Evolutionary conservation across 2,113 vertebrate genomes (phyloP).

Genomic region (Bubo bubo): DNA sequence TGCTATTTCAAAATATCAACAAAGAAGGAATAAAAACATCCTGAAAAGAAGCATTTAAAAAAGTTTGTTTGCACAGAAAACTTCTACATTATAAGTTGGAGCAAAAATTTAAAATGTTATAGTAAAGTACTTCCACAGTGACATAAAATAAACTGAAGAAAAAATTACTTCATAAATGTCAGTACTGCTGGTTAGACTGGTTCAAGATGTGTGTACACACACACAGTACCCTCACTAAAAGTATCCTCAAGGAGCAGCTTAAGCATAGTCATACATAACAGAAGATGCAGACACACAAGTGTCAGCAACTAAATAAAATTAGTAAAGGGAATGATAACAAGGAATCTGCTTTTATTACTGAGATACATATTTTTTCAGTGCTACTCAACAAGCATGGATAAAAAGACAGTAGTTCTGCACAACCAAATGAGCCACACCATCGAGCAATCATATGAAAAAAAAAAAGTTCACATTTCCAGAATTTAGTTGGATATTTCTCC

Average conservation of each 20-base stretch:
- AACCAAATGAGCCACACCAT: neutral
- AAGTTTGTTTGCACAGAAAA: neutral
- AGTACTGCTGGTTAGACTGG: neutral
- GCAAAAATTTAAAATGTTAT: neutral
- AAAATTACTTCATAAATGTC: neutral
- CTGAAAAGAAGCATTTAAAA: neutral
- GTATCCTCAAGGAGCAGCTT: neutral
- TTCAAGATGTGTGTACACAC: neutral
- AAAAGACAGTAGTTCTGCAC: neutral
- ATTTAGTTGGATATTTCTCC: neutral
- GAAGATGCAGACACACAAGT: neutral
- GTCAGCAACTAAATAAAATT: neutral
- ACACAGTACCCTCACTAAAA: neutral
- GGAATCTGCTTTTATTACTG: neutral
- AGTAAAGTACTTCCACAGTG: neutral
- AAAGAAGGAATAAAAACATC: neutral
- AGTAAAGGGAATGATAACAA: neutral
- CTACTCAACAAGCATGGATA: neutral
- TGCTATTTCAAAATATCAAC: neutral
- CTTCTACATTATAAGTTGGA: neutral
- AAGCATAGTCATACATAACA: neutral
- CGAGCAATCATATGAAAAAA: neutral
- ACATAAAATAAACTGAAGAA: neutral
- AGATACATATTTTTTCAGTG: neutral
- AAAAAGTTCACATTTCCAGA: neutral